Conservation (phyloP, 2,888 invertebrate species). For the Cyaniris semiargus region DNA sequence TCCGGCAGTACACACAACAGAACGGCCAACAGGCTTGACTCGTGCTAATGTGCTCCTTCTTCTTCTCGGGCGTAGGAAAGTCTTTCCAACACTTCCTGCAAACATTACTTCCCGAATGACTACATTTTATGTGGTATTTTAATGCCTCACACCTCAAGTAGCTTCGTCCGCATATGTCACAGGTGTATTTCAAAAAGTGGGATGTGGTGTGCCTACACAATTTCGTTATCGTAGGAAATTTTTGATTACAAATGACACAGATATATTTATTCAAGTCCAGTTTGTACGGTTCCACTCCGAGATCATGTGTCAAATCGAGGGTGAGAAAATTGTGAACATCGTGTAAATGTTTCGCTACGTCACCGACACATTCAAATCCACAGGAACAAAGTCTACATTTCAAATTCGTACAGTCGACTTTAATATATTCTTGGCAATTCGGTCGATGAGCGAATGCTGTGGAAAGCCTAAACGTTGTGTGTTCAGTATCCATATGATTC, state of each 20-base stretch:
- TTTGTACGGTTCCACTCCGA: conserved; percentile 63
- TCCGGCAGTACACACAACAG: conserved; percentile 59
- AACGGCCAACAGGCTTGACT: conserved; percentile 62
- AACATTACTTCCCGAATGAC: conserved; percentile 55
- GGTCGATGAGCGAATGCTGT: conserved; percentile 64
- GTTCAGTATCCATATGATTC: conserved; percentile 56
- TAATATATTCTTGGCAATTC: conserved; percentile 57
- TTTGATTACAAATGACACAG: conserved; percentile 58
- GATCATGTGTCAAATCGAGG: conserved; percentile 54
- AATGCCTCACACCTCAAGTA: conserved; percentile 62
- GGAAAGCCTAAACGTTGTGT: conserved; percentile 55
- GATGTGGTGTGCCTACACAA: conserved; percentile 63
- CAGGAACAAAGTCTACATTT: conserved; percentile 58
- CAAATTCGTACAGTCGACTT: conserved; percentile 63
- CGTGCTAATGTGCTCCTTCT: conserved; percentile 53
- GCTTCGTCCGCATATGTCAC: conserved; percentile 64
- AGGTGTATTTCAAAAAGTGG: conserved; percentile 63
- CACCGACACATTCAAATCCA: conserved; percentile 51
- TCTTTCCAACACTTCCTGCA: conserved; percentile 67
- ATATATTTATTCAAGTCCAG: conserved; percentile 58
- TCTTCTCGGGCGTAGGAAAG: conserved; percentile 55
- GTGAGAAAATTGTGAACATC: conserved; percentile 50
- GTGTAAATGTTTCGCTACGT: conserved; percentile 57
- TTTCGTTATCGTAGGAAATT: conserved; percentile 57
- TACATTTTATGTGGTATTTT: conserved; percentile 61